Percentiles rank a stretch among this genome's conserved stretches.
These are phyloP conservation scores for Galendromus occidentalis DNA, from an alignment of 1,140 invertebrate species.

Conservation along the genomic window DNA sequence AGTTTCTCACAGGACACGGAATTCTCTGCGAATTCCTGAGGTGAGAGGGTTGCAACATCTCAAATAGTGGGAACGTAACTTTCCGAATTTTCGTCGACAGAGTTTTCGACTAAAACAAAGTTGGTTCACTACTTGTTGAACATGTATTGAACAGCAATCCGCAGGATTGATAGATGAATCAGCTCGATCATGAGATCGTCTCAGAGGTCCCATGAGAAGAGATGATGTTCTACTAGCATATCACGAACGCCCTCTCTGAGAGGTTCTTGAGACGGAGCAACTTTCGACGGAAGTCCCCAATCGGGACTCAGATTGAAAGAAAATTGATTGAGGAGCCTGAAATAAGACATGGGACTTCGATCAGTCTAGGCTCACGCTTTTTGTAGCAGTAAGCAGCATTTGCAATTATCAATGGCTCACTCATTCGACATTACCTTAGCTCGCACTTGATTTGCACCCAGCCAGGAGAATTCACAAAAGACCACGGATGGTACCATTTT, in stretches of 20 bases:
- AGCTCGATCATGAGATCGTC: not conserved
- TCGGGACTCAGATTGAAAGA: constrained; percentile 91
- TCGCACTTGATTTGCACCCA: constrained; percentile 99
- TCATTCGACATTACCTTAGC: constrained; percentile 40
- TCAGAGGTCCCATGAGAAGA: constrained; percentile 94
- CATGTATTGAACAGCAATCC: no score
- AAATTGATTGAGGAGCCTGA: constrained; percentile 78
- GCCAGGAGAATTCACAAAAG: constrained; percentile 92
- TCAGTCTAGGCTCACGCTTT: no score
- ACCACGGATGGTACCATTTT: constrained; percentile 97
- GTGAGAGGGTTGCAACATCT: no score
- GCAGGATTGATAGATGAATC: no score
- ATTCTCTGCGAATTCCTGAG: no score
- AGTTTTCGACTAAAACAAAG: no score
- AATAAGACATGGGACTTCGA: not conserved
- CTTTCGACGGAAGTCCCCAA: constrained; percentile 70
- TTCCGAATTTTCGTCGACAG: no score
- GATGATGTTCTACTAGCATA: constrained; percentile 97
- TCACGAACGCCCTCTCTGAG: constrained; percentile 81
- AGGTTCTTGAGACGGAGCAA: constrained; percentile 47
- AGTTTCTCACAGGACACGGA: no score
- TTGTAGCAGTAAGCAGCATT: no score
- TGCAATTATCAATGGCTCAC: no score
- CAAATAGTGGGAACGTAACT: no score
- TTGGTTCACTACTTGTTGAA: no score